Percentiles rank a stretch among this genome's conserved stretches.
Evolutionary conservation across 2,113 vertebrate genomes (phyloP).

Genomic region (Rousettus leschenaultii): DNA sequence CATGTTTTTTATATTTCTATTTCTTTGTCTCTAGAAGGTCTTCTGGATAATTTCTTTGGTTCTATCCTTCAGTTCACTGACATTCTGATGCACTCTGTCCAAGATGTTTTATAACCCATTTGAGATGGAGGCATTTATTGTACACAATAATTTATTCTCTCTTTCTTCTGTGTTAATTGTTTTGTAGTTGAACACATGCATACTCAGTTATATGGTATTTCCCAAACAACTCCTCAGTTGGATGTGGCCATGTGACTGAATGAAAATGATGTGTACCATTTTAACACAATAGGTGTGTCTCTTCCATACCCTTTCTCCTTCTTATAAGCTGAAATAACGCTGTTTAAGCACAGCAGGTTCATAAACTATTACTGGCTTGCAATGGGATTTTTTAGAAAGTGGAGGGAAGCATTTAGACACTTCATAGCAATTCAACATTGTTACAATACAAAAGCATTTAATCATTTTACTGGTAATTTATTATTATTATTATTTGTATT

Average conservation of each 20-base stretch:
- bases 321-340: not conserved
- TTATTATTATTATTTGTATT: not conserved
- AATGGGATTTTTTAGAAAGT: not conserved
- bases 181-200: not conserved
- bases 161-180: not conserved
- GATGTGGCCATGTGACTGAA: not conserved
- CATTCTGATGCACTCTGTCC: not conserved
- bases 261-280: too few relatives aligned
- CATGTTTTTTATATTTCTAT: not conserved
- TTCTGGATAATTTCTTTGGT: not conserved
- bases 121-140: not conserved
- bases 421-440: not conserved
- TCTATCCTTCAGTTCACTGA: not conserved
- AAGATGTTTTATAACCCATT: not conserved
- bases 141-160: not conserved
- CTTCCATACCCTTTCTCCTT: not conserved
- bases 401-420: not conserved
- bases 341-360: not conserved
- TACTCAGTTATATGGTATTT: not conserved
- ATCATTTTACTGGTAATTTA: not conserved
- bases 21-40: not conserved
- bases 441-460: not conserved
- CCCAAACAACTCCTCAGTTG: not conserved
- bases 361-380: not conserved
- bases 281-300: not conserved